Percentiles rank a stretch among this genome's conserved stretches.
Conservation (phyloP, 2,113 vertebrate genomes). For the Argyrosomus japonicus region DNA sequence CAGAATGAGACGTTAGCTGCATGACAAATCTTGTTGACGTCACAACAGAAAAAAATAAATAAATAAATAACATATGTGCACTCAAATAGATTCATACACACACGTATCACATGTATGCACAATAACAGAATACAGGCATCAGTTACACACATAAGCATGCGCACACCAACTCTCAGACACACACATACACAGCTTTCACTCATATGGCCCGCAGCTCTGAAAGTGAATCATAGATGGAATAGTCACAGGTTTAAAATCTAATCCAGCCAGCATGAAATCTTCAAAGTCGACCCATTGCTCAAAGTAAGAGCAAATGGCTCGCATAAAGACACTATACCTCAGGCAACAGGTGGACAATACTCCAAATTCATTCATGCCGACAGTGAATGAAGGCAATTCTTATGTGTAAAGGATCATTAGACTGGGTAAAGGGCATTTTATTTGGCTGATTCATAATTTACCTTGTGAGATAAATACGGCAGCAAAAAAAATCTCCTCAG, state of each 20-base stretch:
- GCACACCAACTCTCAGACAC: not conserved
- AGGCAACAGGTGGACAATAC: conserved; percentile 48
- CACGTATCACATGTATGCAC: not conserved
- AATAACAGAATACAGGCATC: not conserved
- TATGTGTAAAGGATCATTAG: conserved; percentile 36
- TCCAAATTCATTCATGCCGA: conserved; percentile 28
- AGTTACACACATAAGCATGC: not conserved
- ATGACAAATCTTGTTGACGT: conserved; percentile 25
- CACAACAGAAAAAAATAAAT: conserved; percentile 4
- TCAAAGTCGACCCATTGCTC: conserved; percentile 32
- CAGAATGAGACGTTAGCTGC: conserved; percentile 4
- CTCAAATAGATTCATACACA: not conserved
- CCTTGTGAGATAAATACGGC: conserved; percentile 28
- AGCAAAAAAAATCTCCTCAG: not conserved
- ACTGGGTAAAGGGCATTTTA: conserved; percentile 15
- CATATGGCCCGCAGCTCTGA: conserved; percentile 30
- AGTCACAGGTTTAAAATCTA: conserved; percentile 52
- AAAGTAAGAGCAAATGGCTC: conserved; percentile 10
- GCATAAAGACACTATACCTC: not conserved
- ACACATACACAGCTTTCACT: conserved; percentile 17
- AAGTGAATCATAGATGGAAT: conserved; percentile 49
- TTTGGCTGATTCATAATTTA: conserved; percentile 45
- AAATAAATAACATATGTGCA: no score
- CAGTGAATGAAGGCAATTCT: conserved; percentile 25
- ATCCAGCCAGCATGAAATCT: conserved; percentile 56